Percentiles rank a stretch among this genome's conserved stretches.
Evolutionary conservation across 30 jellyfish, hydroid and myxozoan genomes (phyloP).

Genomic region (Nemopilema nomurai): DNA sequence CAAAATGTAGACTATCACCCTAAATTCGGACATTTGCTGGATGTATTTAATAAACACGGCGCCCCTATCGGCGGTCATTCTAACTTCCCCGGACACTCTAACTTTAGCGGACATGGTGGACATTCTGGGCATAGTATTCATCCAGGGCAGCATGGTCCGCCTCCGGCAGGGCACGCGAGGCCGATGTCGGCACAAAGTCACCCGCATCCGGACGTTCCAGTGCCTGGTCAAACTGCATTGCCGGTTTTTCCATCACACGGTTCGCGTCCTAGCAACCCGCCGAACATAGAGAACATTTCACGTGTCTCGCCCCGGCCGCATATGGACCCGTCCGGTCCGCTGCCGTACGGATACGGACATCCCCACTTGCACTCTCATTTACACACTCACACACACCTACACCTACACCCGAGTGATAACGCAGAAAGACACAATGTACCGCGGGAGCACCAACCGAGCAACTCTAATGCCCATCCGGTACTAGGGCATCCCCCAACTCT

Average conservation of each 20-base stretch:
- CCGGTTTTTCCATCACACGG: conserved; percentile 73
- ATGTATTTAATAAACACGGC: conserved; percentile 65
- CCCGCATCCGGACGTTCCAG: conserved; percentile 56
- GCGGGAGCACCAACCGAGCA: conserved; percentile 66
- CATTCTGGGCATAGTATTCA: conserved; percentile 44
- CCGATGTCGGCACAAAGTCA: conserved; percentile 60
- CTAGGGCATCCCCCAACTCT: conserved; percentile 74
- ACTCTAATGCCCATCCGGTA: conserved; percentile 59
- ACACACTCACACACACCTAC: conserved; percentile 98
- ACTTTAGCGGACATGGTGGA: conserved; percentile 46
- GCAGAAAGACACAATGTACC: conserved; percentile 50
- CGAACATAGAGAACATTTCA: conserved; percentile 68
- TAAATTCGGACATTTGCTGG: conserved; percentile 66
- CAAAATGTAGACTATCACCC: conserved; percentile 49
- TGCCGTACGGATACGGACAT: conserved; percentile 70
- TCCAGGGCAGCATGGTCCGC: conserved; percentile 57
- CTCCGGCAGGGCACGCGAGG: conserved; percentile 55
- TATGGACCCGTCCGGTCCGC: conserved; percentile 81
- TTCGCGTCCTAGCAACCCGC: conserved; percentile 53
- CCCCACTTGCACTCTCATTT: conserved; percentile 97
- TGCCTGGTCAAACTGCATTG: conserved; percentile 66
- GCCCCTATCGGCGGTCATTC: conserved; percentile 60
- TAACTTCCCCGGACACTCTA: conserved; percentile 43
- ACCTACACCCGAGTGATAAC: conserved; percentile 91
- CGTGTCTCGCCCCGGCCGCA: conserved; percentile 81